These are phyloP conservation scores for Diloba caeruleocephala DNA, from an alignment of 2,888 invertebrate species.

Conservation along the genomic window DNA sequence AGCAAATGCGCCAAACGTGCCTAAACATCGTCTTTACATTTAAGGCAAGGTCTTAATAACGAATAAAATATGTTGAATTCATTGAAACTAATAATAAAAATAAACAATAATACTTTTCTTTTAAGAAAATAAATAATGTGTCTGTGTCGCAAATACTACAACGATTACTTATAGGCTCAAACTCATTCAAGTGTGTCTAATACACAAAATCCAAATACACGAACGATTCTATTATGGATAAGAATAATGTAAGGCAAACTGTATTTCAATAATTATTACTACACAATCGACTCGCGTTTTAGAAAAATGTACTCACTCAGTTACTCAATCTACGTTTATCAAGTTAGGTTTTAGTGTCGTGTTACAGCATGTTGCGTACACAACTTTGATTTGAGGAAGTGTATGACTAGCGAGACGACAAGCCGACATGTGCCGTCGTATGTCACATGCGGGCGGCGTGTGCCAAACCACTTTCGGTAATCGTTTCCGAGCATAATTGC, in stretches of 20 bases:
- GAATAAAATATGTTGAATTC: no score
- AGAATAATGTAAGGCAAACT: neutral
- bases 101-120: no score
- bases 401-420: constrained; percentile 40
- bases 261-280: neutral
- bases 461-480: constrained; percentile 78
- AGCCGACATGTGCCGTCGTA: constrained; percentile 58
- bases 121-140: no score
- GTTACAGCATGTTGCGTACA: constrained; percentile 55
- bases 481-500: constrained; percentile 73
- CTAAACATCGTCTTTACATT: no score
- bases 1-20: no score
- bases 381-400: constrained; percentile 70
- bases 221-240: neutral
- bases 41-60: no score
- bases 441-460: constrained; percentile 77
- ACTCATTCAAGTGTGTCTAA: neutral
- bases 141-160: no score
- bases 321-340: constrained; percentile 23
- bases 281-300: no score
- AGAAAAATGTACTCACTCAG: constrained; percentile 5
- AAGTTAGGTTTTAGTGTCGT: constrained; percentile 36
- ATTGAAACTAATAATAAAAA: no score
- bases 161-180: neutral
- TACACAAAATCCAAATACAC: neutral